Percentiles rank a stretch among this genome's conserved stretches.
These are phyloP conservation scores for Cloeon dipterum DNA, from an alignment of 2,888 invertebrate genomes.

Conservation along the genomic window DNA sequence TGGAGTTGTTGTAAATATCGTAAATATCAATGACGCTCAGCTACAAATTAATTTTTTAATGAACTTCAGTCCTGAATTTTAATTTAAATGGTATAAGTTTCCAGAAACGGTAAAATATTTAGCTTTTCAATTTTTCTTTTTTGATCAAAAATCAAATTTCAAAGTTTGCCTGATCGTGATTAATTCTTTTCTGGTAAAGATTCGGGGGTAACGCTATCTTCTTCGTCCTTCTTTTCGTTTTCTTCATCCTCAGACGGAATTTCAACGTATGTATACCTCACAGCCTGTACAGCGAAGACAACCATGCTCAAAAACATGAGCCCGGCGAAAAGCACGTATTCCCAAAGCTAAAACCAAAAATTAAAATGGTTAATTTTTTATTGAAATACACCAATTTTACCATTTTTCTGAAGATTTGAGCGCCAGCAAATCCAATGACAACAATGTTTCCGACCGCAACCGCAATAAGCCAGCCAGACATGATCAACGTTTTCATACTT, in stretches of 20 bases:
- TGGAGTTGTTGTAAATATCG: no score
- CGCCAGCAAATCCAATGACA: constrained; percentile 73
- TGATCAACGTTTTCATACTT: constrained; percentile 85
- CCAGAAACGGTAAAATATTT: no score
- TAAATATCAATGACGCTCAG: no score
- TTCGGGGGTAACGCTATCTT: no score
- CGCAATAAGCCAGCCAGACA: constrained; percentile 79
- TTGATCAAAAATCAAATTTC: no score
- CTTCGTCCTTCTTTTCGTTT: constrained; percentile 2
- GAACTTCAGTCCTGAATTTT: no score
- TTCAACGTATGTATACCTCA: constrained; percentile 46
- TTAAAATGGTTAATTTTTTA: constrained; percentile 4
- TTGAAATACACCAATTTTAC: constrained; percentile 20
- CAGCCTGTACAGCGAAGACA: constrained; percentile 57
- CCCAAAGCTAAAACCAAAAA: constrained; percentile 41
- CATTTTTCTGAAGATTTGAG: constrained; percentile 48
- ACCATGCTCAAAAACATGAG: constrained; percentile 67
- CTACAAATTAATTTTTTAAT: no score
- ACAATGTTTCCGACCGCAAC: constrained; percentile 85
- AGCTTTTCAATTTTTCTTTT: no score
- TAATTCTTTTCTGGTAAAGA: no score
- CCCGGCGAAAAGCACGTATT: constrained; percentile 69
- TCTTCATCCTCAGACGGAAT: constrained; percentile 5
- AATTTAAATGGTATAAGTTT: no score
- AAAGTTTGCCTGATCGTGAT: no score